Percentiles rank a stretch among this genome's conserved stretches.
These are phyloP conservation scores for Lochmaea capreae DNA, from an alignment of 2,888 invertebrate genomes.

Conservation along the genomic window DNA sequence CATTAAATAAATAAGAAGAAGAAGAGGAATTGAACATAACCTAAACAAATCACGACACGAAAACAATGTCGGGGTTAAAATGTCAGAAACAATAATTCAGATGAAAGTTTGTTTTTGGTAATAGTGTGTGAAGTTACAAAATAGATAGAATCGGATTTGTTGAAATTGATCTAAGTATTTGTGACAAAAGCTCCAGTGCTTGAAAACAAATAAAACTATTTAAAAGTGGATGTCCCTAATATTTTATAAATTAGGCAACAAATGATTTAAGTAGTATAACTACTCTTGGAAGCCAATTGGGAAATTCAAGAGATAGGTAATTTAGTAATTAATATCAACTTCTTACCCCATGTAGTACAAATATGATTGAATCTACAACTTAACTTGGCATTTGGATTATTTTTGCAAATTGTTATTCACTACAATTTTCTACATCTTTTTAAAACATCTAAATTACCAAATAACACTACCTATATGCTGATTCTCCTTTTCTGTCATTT, in stretches of 20 bases:
- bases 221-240: neutral
- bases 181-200: neutral
- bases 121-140: constrained; percentile 19
- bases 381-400: neutral
- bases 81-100: constrained; percentile 30
- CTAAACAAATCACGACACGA: constrained; percentile 28
- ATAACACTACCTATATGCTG: neutral
- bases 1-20: too few relatives aligned
- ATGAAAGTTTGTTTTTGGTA: constrained; percentile 12
- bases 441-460: neutral
- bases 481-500: too few relatives aligned
- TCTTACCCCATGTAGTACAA: constrained; percentile 1
- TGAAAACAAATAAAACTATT: neutral
- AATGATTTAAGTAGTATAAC: neutral
- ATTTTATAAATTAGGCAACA: too few relatives aligned
- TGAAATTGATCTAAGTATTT: neutral
- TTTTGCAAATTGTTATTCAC: too few relatives aligned
- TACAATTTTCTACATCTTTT: neutral
- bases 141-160: constrained; percentile 23
- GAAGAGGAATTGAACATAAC: constrained; percentile 29
- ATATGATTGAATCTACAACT: neutral
- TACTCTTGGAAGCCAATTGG: neutral
- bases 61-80: constrained; percentile 36
- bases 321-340: neutral
- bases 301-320: neutral